Conservation (phyloP, 2,113 vertebrate species). For the Ciconia maguari region DNA sequence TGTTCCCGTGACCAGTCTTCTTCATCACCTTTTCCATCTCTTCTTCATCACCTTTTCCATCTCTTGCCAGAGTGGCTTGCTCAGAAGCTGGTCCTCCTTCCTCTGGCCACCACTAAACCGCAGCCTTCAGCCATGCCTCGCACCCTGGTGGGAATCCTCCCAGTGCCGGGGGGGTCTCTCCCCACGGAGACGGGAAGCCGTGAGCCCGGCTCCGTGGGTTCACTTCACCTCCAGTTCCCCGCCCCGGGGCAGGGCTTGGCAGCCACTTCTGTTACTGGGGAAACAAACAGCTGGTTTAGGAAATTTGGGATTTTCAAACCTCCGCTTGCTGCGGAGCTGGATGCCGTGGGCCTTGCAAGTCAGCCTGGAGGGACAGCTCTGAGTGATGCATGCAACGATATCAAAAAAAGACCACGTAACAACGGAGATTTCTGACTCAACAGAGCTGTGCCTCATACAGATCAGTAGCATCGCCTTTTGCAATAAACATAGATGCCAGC, state of each 20-base stretch:
- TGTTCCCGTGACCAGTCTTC: background rate
- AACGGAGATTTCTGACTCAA: background rate
- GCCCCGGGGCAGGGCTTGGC: background rate
- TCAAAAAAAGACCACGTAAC: background rate
- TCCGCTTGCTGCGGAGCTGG: fast-evolving
- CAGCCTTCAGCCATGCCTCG: background rate
- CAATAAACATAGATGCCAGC: background rate
- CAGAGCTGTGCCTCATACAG: background rate
- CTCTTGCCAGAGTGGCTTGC: background rate
- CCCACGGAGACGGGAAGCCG: background rate
- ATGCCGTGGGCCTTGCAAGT: background rate
- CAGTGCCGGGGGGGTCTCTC: too few species aligned
- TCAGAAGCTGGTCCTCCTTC: background rate
- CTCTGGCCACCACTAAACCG: background rate
- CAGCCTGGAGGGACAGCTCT: background rate
- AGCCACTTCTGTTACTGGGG: background rate
- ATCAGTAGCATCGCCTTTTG: background rate
- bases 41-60: background rate
- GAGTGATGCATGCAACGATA: background rate
- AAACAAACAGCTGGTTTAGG: background rate
- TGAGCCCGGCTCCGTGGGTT: fast-evolving
- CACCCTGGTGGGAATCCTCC: background rate
- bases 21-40: background rate
- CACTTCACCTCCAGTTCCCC: background rate
- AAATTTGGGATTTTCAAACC: background rate